These are phyloP conservation scores for Bembecia ichneumoniformis DNA, from an alignment of 2,888 invertebrate genomes.

Conservation along the genomic window DNA sequence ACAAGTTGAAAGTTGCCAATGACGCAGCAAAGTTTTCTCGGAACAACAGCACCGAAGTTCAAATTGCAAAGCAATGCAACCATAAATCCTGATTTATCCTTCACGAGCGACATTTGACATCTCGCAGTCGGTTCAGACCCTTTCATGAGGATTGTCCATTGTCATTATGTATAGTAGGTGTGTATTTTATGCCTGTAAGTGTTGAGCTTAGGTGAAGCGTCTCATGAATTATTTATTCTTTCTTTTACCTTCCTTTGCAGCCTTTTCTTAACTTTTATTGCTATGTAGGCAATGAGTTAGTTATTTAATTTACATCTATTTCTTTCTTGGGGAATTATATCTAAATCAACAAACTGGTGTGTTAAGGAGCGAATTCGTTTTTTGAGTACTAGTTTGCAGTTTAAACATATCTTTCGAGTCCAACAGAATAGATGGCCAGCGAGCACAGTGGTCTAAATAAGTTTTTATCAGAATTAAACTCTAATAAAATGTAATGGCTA, in stretches of 20 bases:
- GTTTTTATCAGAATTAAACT: too few relatives aligned
- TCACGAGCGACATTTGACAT: constrained; percentile 39
- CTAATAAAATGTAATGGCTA: too few relatives aligned
- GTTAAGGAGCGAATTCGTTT: too few relatives aligned
- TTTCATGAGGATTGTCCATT: constrained; percentile 47
- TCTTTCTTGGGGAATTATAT: too few relatives aligned
- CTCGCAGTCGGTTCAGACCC: constrained; percentile 30
- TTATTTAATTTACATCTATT: too few relatives aligned
- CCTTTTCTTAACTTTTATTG: constrained; percentile 23
- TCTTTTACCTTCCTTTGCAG: constrained; percentile 32
- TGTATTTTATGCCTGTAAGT: constrained; percentile 5
- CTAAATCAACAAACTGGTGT: too few relatives aligned
- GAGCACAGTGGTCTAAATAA: too few relatives aligned
- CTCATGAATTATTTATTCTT: constrained; percentile 61
- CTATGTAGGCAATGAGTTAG: too few relatives aligned
- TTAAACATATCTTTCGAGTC: too few relatives aligned
- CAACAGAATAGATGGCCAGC: too few relatives aligned
- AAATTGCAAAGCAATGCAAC: constrained; percentile 16
- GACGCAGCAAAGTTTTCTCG: constrained; percentile 12
- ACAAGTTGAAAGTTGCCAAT: too few relatives aligned
- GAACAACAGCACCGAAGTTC: constrained; percentile 22
- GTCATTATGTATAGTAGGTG: constrained; percentile 22
- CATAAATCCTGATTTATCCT: constrained; percentile 38
- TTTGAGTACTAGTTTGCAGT: too few relatives aligned
- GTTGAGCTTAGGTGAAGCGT: constrained; percentile 33